Conservation (phyloP, 2,888 invertebrate species). For the Therioaphis trifolii region DNA sequence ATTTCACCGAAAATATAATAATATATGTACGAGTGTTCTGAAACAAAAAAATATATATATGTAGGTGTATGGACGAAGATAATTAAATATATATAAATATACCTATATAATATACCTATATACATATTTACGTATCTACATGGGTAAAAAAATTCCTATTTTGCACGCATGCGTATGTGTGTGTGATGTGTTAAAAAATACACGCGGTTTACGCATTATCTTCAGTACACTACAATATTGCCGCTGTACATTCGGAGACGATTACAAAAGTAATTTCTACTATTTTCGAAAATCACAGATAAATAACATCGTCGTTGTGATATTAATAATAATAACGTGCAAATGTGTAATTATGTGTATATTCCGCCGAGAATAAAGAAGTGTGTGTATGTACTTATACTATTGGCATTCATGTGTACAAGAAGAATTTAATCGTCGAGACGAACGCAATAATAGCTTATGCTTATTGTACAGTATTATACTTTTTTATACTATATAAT, state of each 20-base stretch:
- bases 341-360: too few species aligned
- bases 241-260: too few species aligned
- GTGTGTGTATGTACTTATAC: too few species aligned
- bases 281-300: not conserved
- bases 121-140: too few species aligned
- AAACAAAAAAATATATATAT: not conserved
- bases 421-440: not conserved
- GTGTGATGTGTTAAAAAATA: too few species aligned
- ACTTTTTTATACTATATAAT: too few species aligned
- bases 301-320: not conserved
- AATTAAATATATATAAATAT: not conserved
- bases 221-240: not conserved
- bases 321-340: too few species aligned
- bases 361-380: too few species aligned
- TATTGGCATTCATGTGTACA: too few species aligned
- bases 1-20: slow-evolving; percentile 47
- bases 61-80: not conserved
- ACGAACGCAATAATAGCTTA: not conserved
- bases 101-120: too few species aligned
- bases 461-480: not conserved
- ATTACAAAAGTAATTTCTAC: not conserved
- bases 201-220: not conserved
- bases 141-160: slow-evolving; percentile 18
- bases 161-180: slow-evolving; percentile 4
- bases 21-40: slow-evolving; percentile 8